Conservation (phyloP, 2,113 vertebrate species). For the Epinephelus moara region DNA sequence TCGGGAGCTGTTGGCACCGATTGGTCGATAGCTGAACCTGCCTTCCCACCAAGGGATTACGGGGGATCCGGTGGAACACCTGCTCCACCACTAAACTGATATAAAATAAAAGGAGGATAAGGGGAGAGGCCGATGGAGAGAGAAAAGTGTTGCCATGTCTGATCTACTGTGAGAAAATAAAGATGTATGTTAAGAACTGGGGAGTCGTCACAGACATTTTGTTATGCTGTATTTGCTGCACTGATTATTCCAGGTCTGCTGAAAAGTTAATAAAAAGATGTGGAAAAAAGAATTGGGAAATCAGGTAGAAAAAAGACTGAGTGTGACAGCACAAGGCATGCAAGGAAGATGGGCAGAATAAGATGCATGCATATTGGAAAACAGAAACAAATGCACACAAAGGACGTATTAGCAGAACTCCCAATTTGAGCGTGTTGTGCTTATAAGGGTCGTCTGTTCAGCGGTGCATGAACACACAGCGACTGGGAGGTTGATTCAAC, state of each 20-base stretch:
- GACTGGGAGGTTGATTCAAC: slow-evolving; percentile 54
- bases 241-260: too few relatives aligned
- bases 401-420: slow-evolving; percentile 20
- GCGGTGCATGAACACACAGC: slow-evolving; percentile 45
- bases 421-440: slow-evolving; percentile 20
- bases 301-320: neutral
- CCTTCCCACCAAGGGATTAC: slow-evolving; percentile 62
- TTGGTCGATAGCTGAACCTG: slow-evolving; percentile 68
- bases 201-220: too few relatives aligned
- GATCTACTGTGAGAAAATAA: neutral
- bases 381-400: slow-evolving; percentile 29
- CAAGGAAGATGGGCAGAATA: neutral
- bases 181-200: neutral
- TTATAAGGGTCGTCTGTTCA: slow-evolving; percentile 41
- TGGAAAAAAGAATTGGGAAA: neutral
- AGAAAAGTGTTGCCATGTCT: neutral
- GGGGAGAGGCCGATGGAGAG: neutral
- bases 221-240: too few relatives aligned
- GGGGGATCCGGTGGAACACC: slow-evolving; percentile 62
- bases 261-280: too few relatives aligned
- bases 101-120: slow-evolving; percentile 6
- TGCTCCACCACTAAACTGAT: slow-evolving; percentile 65
- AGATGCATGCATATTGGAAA: neutral
- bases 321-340: neutral
- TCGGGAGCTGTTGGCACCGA: slow-evolving; percentile 65